Evolutionary conservation across 2,888 invertebrate species (phyloP).

Genomic region (Lamellibrachia columna): DNA sequence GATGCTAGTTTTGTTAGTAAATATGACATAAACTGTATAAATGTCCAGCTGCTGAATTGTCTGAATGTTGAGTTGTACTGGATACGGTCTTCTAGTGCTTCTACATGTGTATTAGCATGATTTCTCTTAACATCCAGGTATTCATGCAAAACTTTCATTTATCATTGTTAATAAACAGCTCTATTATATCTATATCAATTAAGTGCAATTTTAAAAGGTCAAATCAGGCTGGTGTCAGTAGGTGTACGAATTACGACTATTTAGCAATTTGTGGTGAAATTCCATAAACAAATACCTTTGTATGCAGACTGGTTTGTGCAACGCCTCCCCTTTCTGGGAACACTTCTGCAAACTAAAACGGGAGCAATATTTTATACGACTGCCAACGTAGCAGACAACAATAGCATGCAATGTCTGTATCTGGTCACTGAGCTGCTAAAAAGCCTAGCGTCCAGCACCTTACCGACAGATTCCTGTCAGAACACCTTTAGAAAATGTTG

Average conservation of each 20-base stretch:
- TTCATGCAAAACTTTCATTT: neutral
- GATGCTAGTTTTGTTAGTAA: neutral
- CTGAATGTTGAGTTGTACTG: neutral
- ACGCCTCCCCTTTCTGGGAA: neutral
- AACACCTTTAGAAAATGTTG: neutral
- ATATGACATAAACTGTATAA: neutral
- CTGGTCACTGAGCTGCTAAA: neutral
- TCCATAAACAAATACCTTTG: slow-evolving; percentile 8
- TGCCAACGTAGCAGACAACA: neutral
- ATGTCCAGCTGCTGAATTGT: neutral
- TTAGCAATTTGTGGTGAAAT: neutral
- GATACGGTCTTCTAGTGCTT: neutral
- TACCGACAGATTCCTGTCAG: neutral
- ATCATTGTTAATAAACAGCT: slow-evolving; percentile 4
- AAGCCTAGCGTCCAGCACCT: neutral
- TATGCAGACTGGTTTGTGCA: slow-evolving; percentile 10
- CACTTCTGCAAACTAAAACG: slow-evolving; percentile 16
- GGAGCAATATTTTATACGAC: neutral
- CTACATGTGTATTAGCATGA: neutral
- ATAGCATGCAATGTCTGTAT: neutral
- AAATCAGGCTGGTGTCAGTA: neutral
- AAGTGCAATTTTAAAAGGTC: neutral
- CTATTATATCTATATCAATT: neutral
- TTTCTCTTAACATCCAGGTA: neutral
- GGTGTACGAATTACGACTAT: neutral